Evolutionary conservation across 2,888 invertebrate species (phyloP), one percentile per base, ranked within the genome.

Genomic region (Saturnia japonica): DNA sequence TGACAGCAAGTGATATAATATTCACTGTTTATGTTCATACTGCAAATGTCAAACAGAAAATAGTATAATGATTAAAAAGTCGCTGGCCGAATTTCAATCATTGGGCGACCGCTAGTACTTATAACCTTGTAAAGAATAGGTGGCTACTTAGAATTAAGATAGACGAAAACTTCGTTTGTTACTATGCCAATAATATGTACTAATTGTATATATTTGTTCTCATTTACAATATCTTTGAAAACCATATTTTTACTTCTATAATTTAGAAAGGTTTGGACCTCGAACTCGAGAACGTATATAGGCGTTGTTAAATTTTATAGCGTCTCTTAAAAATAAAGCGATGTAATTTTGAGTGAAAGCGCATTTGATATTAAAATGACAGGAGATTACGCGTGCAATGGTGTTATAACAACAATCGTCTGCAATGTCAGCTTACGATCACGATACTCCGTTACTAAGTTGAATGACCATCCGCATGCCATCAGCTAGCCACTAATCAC

Each of bases 401-500:
- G 64, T 64, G 64, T 64, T n/a, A 34, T 2, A 34, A 25, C 40
- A 64, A 64, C 40, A 64, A 64, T 64, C 64, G 64, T 19, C n/a
- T 28, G 62, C 34, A 34, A 34, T 34, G 9, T 34, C 73, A 68
- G 76, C 76, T 75, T 72, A 74, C 74, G 25, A 78, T 76, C 73
- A 74, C 74, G 25, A 78, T 76, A 79, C 80, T 80, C 82, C 82
- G 81, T 83, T 82, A 80, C 70, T 75, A 80, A 75, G 85, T 82
- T 83, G 83, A 84, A 82, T 82, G 85, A 84, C 85, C 81, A 84
- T 73, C 77, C 74, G 77, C 77, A 74, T 75, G 73, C 75, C 77
- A 70, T 78, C 76, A 78, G 77, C 77, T 75, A 70, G 64, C 70
- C 70, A 70, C 70, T 70, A 70, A 70, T 70, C 64, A 68, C 64